Percentiles rank a stretch among this genome's conserved stretches.
Evolutionary conservation across 2,888 invertebrate genomes (phyloP).

Genomic region (Drosophila eohydei): DNA sequence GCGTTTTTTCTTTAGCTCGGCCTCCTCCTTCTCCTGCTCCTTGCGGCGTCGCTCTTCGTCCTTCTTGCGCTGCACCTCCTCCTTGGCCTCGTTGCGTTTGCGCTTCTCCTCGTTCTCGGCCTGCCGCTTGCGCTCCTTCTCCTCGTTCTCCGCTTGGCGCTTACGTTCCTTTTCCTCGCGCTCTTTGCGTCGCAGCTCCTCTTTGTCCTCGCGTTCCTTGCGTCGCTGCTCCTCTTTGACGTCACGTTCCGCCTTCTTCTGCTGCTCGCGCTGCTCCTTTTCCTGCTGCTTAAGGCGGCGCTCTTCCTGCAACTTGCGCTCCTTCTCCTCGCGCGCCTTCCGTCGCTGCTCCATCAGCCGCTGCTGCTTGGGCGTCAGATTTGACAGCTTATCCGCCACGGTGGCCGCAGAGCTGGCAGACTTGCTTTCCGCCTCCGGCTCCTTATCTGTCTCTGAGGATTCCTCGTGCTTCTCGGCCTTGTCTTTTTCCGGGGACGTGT

Average conservation of each 20-base stretch:
- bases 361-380: conserved; percentile 80
- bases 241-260: conserved; percentile 83
- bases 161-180: conserved; percentile 84
- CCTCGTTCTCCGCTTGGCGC: conserved; percentile 80
- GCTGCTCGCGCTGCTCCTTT: conserved; percentile 78
- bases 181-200: conserved; percentile 84
- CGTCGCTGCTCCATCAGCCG: conserved; percentile 75
- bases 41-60: conserved; percentile 86
- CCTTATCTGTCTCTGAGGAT: conserved; percentile 4
- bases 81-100: conserved; percentile 84
- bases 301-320: conserved; percentile 85
- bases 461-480: neutral
- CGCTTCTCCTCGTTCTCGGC: conserved; percentile 84
- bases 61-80: conserved; percentile 80
- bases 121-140: conserved; percentile 81
- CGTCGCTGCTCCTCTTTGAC: conserved; percentile 85
- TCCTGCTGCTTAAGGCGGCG: conserved; percentile 84
- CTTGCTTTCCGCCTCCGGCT: conserved; percentile 3
- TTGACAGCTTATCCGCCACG: conserved; percentile 26
- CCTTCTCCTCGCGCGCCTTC: conserved; percentile 82
- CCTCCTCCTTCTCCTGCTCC: conserved; percentile 89
- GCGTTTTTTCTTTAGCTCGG: conserved; percentile 91
- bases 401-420: neutral
- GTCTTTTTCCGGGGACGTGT: conserved; percentile 12
- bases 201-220: conserved; percentile 85